Percentiles rank a stretch among this genome's conserved stretches.
These are phyloP conservation scores for Indri indri DNA, from an alignment of 2,113 vertebrate genomes.

Conservation along the genomic window DNA sequence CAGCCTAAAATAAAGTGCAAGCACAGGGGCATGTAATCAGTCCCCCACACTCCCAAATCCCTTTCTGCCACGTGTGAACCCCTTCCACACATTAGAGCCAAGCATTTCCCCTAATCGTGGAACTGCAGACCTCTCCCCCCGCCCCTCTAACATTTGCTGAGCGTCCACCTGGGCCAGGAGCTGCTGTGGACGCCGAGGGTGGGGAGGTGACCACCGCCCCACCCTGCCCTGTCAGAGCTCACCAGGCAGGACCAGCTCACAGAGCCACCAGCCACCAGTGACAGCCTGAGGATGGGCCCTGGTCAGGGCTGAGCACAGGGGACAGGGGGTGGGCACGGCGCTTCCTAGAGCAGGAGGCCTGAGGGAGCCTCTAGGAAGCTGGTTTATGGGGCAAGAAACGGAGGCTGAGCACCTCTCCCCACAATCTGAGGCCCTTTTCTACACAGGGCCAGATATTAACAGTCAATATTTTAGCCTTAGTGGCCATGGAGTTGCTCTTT, in stretches of 20 bases:
- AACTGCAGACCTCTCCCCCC: not conserved
- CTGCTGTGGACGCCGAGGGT: not conserved
- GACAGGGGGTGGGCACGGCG: not conserved
- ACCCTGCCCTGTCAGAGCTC: not conserved
- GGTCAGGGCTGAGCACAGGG: not conserved
- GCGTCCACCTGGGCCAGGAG: not conserved
- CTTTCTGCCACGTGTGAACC: too few relatives aligned
- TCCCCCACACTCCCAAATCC: not conserved
- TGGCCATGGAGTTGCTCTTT: not conserved
- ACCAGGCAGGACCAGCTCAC: not conserved
- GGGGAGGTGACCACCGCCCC: accelerated
- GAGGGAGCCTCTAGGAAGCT: not conserved
- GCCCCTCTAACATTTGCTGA: not conserved
- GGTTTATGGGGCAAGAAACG: not conserved
- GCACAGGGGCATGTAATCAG: too few relatives aligned
- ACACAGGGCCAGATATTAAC: not conserved
- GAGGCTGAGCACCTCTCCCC: not conserved
- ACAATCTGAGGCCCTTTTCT: not conserved
- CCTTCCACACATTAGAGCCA: not conserved
- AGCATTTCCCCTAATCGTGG: not conserved
- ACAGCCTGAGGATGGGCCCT: too few relatives aligned
- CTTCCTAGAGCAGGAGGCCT: not conserved
- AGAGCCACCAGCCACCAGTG: not conserved
- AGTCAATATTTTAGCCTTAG: not conserved
- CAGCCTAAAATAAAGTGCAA: not conserved